phyloP scores from a whole-genome alignment of 2,888 invertebrate genomes.

The Electrophaes corylata region DNA sequence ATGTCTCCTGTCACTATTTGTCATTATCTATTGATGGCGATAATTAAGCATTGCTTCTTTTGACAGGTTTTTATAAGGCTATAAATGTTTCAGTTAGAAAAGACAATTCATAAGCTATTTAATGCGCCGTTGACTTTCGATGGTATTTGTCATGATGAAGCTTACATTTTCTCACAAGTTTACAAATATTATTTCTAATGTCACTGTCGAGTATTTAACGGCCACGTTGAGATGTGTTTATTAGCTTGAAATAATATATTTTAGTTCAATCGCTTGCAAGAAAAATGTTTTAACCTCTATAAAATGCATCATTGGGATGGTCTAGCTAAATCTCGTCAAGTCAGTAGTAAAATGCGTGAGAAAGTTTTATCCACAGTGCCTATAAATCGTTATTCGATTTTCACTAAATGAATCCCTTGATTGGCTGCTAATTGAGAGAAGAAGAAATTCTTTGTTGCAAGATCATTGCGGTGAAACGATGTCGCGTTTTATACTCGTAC shows the following conservation, averaged over 20 bases:
- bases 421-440: conserved; percentile 74
- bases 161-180: not conserved
- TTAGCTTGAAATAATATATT: not conserved
- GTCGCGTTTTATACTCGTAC: conserved; percentile 50
- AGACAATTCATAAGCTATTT: not conserved
- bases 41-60: too few species aligned
- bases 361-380: conserved; percentile 60
- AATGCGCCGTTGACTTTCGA: not conserved
- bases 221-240: not conserved
- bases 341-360: conserved; percentile 64
- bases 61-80: not conserved
- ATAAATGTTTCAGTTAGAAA: not conserved
- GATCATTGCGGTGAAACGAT: conserved; percentile 44
- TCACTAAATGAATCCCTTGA: conserved; percentile 72
- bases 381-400: conserved; percentile 69
- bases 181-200: not conserved
- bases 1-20: too few species aligned
- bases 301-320: conserved; percentile 51
- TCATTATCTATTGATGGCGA: too few species aligned
- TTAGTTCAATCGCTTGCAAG: conserved; percentile 29
- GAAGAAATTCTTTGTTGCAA: conserved; percentile 63
- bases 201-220: not conserved
- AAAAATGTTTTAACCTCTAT: conserved; percentile 51
- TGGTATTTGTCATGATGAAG: not conserved
- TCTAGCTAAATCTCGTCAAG: conserved; percentile 53